Conservation (phyloP, 1,140 invertebrate genomes). For the Heliconius nattereri region DNA sequence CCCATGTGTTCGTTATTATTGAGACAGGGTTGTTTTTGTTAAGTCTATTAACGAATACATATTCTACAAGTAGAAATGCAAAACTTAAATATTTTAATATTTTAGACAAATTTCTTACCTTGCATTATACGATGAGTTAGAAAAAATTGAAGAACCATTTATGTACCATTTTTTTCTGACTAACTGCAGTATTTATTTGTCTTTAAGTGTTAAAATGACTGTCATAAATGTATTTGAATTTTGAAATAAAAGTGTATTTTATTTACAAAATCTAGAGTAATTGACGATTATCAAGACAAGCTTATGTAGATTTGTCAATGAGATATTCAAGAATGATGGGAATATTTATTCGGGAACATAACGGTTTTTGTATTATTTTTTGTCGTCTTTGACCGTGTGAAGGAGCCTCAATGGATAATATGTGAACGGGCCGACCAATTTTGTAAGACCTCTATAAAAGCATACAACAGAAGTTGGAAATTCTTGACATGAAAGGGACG, state of each 20-base stretch:
- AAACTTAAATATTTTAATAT: not conserved
- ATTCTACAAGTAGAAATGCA: not conserved
- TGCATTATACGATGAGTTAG: not conserved
- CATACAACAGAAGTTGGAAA: constrained; percentile 14
- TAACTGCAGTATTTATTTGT: not conserved
- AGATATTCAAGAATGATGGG: constrained; percentile 75
- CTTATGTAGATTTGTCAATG: constrained; percentile 65
- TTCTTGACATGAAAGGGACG: constrained; percentile 30
- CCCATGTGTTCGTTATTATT: constrained; percentile 56
- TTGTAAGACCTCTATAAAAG: constrained; percentile 48
- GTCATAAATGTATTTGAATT: not conserved
- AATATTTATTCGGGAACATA: constrained; percentile 76
- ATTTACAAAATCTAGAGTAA: not conserved
- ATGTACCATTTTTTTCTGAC: not conserved
- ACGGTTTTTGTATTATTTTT: constrained; percentile 81
- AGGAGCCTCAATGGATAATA: constrained; percentile 76
- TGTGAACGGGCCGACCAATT: constrained; percentile 59
- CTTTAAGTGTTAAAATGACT: not conserved
- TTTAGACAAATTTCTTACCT: not conserved
- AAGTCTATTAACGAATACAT: not conserved
- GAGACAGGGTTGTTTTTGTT: constrained; percentile 9
- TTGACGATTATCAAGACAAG: not conserved
- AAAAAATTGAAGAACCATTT: not conserved
- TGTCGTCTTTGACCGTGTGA: constrained; percentile 77
- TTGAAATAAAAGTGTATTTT: not conserved